Evolutionary conservation across 2,113 vertebrate species (phyloP).

Genomic region (Melierax canorus): DNA sequence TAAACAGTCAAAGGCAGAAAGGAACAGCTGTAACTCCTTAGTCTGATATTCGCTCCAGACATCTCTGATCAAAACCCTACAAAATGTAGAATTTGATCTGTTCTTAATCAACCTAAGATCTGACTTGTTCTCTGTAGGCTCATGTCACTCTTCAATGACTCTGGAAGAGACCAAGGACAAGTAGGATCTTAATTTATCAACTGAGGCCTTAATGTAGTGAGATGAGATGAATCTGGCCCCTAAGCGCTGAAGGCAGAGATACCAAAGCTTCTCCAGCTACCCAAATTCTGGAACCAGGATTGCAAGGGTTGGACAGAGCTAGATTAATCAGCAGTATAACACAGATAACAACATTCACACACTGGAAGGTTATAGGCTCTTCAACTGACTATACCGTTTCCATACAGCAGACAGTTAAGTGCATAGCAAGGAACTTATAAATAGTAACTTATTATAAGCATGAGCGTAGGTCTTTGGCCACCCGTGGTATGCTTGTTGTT

Average conservation of each 20-base stretch:
- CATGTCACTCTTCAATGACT: neutral
- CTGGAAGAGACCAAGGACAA: neutral
- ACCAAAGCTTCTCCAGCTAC: neutral
- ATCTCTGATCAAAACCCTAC: neutral
- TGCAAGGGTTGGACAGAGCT: rapidly evolving
- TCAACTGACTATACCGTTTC: neutral
- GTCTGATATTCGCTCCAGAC: neutral
- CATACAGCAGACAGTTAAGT: no score
- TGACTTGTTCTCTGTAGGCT: neutral
- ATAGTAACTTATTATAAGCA: neutral
- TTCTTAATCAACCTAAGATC: neutral
- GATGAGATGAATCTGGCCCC: neutral
- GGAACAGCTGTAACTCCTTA: neutral
- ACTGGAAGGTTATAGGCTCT: neutral
- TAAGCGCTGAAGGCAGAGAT: neutral
- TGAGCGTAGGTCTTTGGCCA: neutral
- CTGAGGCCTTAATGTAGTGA: neutral
- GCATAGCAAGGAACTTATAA: neutral
- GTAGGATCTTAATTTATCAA: neutral
- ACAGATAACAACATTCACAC: neutral
- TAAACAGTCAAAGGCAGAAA: neutral
- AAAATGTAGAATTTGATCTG: neutral
- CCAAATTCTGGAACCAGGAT: neutral
- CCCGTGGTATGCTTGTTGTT: neutral
- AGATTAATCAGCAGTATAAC: neutral